A percentile compares a stretch with the other conserved stretches of the same genome.
Conservation (phyloP, 1,140 invertebrate species). For the Drosophila tani region DNA sequence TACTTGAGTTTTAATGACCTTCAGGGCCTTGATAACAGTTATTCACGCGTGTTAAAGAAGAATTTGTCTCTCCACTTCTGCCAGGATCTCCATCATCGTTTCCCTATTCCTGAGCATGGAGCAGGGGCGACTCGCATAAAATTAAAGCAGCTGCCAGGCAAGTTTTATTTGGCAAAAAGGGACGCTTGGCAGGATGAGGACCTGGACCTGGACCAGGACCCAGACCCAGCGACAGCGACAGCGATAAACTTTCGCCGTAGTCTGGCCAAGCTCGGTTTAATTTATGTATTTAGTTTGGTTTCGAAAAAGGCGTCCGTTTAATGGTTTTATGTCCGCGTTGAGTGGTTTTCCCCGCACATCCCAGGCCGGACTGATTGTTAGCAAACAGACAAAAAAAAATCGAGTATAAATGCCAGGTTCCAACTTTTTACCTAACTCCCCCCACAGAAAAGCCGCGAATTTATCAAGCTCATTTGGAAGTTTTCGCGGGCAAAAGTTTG, state of each 20-base stretch:
- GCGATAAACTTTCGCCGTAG: slow-evolving; percentile 59
- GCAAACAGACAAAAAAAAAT: slow-evolving; percentile 22
- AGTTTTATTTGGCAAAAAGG: slow-evolving; percentile 55
- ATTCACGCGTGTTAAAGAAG: slow-evolving; percentile 70
- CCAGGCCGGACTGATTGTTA: slow-evolving; percentile 38
- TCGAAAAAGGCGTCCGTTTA: slow-evolving; percentile 62
- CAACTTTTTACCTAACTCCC: slow-evolving; percentile 20
- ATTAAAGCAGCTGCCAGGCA: slow-evolving; percentile 67
- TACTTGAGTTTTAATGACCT: slow-evolving; percentile 79
- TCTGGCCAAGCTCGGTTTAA: slow-evolving; percentile 58
- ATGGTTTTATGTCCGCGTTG: slow-evolving; percentile 69
- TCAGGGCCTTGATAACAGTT: slow-evolving; percentile 63
- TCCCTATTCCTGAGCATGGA: background rate
- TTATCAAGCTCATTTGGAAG: slow-evolving; percentile 40
- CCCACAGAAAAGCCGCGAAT: slow-evolving; percentile 7
- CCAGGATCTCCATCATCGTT: slow-evolving; percentile 23
- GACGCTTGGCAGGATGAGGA: background rate
- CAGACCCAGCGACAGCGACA: slow-evolving; percentile 14
- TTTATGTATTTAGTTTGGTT: slow-evolving; percentile 77
- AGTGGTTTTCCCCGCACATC: slow-evolving; percentile 54
- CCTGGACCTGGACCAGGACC: background rate
- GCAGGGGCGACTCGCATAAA: slow-evolving; percentile 32
- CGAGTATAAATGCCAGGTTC: slow-evolving; percentile 16
- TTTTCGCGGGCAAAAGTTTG: slow-evolving; percentile 38
- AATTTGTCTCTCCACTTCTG: slow-evolving; percentile 42